Percentiles rank a stretch among this genome's conserved stretches.
These are phyloP conservation scores for Hydrotaea cyrtoneurina DNA, from an alignment of 2,888 invertebrate genomes.

Conservation along the genomic window DNA sequence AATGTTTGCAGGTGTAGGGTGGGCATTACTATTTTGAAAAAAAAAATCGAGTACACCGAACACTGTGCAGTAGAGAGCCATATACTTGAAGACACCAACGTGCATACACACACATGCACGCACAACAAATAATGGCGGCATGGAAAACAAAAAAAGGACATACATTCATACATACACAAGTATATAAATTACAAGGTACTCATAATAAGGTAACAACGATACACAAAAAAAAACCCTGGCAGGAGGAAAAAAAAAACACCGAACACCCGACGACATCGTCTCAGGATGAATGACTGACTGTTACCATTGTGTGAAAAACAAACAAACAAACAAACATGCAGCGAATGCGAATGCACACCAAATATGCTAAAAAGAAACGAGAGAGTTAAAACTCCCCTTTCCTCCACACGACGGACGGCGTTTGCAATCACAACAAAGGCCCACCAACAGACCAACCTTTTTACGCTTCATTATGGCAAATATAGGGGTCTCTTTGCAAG, in stretches of 20 bases:
- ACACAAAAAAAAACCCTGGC: constrained; percentile 41
- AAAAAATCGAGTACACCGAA: too few relatives aligned
- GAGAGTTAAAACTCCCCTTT: constrained; percentile 28
- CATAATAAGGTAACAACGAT: constrained; percentile 63
- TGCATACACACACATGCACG: not conserved
- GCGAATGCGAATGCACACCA: constrained; percentile 48
- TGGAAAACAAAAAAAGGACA: constrained; percentile 26
- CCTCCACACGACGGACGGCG: not conserved
- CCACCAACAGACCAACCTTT: constrained; percentile 25
- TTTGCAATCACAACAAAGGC: constrained; percentile 33
- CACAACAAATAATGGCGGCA: constrained; percentile 32
- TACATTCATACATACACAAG: constrained; percentile 27
- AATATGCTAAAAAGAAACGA: constrained; percentile 36
- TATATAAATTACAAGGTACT: constrained; percentile 65
- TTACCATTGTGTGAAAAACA: constrained; percentile 67
- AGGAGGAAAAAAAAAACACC: constrained; percentile 17
- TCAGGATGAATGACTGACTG: constrained; percentile 44
- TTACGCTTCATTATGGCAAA: constrained; percentile 54
- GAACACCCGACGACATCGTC: constrained; percentile 51
- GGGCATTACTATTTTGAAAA: too few relatives aligned
- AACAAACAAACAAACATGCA: constrained; percentile 67
- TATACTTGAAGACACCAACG: not conserved
- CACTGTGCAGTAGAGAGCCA: not conserved
- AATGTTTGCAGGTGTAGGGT: too few relatives aligned
- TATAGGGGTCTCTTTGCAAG: constrained; percentile 47